Evolutionary conservation across 2,797 vertebrate species (phyloP), one percentile per base, ranked within the genome.

Genomic region (Pipistrellus pipistrellus): DNA sequence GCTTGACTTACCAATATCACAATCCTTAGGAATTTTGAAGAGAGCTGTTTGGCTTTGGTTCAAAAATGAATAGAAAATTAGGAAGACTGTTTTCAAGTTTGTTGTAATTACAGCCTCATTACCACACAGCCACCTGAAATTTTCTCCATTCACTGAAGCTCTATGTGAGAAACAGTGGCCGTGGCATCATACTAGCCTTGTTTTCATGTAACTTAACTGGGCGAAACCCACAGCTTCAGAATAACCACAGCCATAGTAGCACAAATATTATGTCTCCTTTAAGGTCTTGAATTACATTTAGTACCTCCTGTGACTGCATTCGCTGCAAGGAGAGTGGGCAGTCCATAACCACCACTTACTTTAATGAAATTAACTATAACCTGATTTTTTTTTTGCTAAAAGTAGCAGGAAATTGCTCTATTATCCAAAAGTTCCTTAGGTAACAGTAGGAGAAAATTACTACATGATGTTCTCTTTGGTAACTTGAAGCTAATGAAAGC

Each of bases 301-400:
- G 77, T 89, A 62, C 35, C 83, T 93, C 84, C 53, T 83, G 51
- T 8, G 71, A 81, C 73, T 91, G 9, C 87, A 95, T 95, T 82
- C 94, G 72, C 81, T 59, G 62, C 55, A 87, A 84, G 69, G 81
- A 95, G 95, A 97, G 76, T 86, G 80, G 72, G 80, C 69, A 87
- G 86, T 85, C 86, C 30, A 44, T 78, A 96, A 96, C 86, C 35
- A 90, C 81, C 68, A 92, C 86, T 96, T 96, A 97, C 77, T 94
- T 95, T 96, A 97, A 97, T 96, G 84, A 94, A 96, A 97, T 97
- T 96, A 96, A 82, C 72, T 96, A 68, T 89, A 97, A 97, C 85
- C 71, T 91, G 30, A 95, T 93, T 92, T 94, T 57, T 53, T 44
- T 48, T 96, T 95, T 76, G 62, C 93, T 95, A 91, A 96, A 97